Base-by-base conservation (phyloP, 2,888 invertebrate genomes). In the Anagyrus pseudococci region DNA sequence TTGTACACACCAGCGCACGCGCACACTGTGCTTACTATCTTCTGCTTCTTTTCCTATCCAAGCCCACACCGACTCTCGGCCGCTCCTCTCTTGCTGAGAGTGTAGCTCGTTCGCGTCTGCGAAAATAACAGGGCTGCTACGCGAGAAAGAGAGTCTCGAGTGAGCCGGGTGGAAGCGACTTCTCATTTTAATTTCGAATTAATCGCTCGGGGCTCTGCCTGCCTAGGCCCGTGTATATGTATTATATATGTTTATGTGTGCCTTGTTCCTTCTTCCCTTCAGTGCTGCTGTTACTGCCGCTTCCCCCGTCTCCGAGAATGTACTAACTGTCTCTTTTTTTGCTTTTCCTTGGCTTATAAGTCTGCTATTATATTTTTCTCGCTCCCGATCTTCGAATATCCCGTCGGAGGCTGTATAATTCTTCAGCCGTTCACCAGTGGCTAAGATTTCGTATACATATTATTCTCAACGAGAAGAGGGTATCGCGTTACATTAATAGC, bases 161-260 rank as follows among this genome's bases (percentile, higher is more conserved):
- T n/a, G n/a, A 7, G 44, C 44, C n/a, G 62, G 48, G 57, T 58
- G 61, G 58, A 58, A 61, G 58, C 63, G 58, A 61, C 63, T 67
- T 58, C 61, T 64, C 63, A 67, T 71, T 73, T 68, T 64, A 70
- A 73, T 69, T 67, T 69, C 66, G 71, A 72, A 73, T 69, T 69
- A 69, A 67, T 68, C 61, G 64, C 62, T 58, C 62, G 60, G 61
- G 33, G 33, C 10, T 15, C 33, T 13, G 66, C 55, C 58, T 67
- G 65, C 58, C 57, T 17, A 29, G 55, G 25, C n/a, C n/a, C n/a
- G n/a, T n/a, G n/a, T n/a, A n/a, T n/a, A n/a, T n/a, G n/a, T n/a
- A n/a, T n/a, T n/a, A n/a, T n/a, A n/a, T n/a, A n/a, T n/a, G n/a
- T n/a, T n/a, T n/a, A n/a, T 44, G 25, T 50, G 8, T 37, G 33